These are phyloP conservation scores for Loris lydekkerianus DNA, from an alignment of 2,797 vertebrate species.

Conservation along the genomic window DNA sequence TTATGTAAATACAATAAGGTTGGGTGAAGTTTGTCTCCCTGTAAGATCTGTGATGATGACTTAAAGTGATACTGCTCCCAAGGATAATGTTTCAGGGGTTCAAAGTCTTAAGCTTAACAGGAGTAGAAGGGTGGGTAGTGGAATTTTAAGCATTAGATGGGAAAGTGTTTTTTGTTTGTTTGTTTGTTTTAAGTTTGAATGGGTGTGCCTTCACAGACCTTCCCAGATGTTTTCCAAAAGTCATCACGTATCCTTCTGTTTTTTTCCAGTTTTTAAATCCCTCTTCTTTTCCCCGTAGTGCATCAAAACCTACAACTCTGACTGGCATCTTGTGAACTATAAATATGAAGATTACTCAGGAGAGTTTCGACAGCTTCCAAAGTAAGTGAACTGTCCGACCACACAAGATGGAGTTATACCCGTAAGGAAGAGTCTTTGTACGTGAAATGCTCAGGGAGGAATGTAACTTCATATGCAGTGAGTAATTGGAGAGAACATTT, in stretches of 20 bases:
- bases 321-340: slow-evolving; percentile 98
- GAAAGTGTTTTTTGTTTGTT: neutral
- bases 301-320: slow-evolving; percentile 98
- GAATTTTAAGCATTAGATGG: neutral
- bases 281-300: slow-evolving; percentile 89
- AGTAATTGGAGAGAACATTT: neutral
- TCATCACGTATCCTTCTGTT: slow-evolving; percentile 2
- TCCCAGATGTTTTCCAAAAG: neutral
- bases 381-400: slow-evolving; percentile 89
- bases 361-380: slow-evolving; percentile 98
- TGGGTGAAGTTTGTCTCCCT: neutral
- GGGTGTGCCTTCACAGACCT: slow-evolving; percentile 11
- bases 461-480: neutral
- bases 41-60: neutral
- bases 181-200: neutral
- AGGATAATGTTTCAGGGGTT: neutral
- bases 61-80: neutral
- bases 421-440: neutral
- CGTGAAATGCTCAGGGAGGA: neutral
- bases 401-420: neutral
- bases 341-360: slow-evolving; percentile 98
- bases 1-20: neutral
- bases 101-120: neutral
- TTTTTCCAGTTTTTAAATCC: slow-evolving; percentile 38
- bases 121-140: neutral